Conservation (phyloP, 2,888 invertebrate genomes). For the Pocota personata region DNA sequence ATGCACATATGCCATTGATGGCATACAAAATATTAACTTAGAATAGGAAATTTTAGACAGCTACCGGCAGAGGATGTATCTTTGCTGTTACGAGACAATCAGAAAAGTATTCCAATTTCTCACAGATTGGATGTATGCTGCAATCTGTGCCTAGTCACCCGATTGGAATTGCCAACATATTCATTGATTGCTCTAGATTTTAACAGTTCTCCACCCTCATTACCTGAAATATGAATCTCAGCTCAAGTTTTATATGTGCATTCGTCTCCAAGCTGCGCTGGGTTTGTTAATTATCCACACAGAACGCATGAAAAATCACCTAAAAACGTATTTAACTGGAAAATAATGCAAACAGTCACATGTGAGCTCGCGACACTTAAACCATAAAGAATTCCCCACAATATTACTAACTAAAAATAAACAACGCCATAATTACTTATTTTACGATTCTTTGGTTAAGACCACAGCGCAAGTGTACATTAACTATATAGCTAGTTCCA, state of each 20-base stretch:
- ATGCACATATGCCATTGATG: not conserved
- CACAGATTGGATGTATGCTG: no score
- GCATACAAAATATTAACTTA: no score
- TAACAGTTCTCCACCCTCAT: no score
- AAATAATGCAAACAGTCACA: not conserved
- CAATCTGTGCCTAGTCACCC: no score
- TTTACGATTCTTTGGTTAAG: constrained; percentile 33
- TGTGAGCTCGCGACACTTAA: not conserved
- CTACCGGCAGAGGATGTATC: no score
- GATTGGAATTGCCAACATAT: no score
- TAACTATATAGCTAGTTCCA: not conserved
- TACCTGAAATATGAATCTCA: not conserved
- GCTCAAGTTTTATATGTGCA: not conserved
- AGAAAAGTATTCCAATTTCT: no score
- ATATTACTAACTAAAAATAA: not conserved
- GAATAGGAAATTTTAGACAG: no score
- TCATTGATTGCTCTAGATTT: no score
- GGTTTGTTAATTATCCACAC: no score
- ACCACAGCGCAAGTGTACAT: constrained; percentile 28
- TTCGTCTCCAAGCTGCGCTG: no score
- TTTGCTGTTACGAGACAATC: no score
- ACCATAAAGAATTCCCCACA: constrained; percentile 13
- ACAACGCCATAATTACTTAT: constrained; percentile 39
- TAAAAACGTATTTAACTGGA: not conserved
- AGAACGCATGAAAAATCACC: not conserved